Evolutionary conservation across 2,888 invertebrate genomes (phyloP).

Genomic region (Encarsia formosa): DNA sequence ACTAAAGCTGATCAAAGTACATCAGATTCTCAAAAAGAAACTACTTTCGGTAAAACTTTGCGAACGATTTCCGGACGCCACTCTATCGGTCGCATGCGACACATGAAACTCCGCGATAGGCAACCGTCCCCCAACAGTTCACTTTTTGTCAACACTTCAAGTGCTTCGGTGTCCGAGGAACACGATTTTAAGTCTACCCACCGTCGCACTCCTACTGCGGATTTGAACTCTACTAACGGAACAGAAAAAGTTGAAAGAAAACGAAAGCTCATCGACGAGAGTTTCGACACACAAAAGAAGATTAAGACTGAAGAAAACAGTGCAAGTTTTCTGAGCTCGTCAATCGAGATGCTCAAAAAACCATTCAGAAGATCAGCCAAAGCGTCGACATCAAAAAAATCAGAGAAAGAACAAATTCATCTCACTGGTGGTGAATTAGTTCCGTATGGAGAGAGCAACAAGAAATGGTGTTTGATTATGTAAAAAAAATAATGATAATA

Average conservation of each 20-base stretch:
- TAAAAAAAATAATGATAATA: too few species aligned
- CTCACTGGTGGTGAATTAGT: constrained; percentile 29
- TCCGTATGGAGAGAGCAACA: constrained; percentile 28
- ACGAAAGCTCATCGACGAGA: constrained; percentile 35
- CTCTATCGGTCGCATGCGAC: constrained; percentile 41
- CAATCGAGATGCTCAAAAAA: constrained; percentile 37
- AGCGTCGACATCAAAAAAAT: constrained; percentile 40
- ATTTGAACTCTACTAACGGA: constrained; percentile 34
- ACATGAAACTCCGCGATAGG: constrained; percentile 39
- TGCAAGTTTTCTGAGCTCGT: constrained; percentile 34
- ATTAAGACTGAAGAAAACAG: constrained; percentile 36
- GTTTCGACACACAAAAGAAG: constrained; percentile 34
- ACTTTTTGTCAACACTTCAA: constrained; percentile 45
- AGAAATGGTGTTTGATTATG: constrained; percentile 45
- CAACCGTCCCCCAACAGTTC: constrained; percentile 46
- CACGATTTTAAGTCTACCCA: constrained; percentile 36
- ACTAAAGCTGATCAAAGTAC: constrained; percentile 15
- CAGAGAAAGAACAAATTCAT: constrained; percentile 32
- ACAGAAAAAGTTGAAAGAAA: constrained; percentile 36
- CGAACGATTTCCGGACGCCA: constrained; percentile 44
- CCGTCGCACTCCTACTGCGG: constrained; percentile 31
- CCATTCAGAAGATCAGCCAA: constrained; percentile 37
- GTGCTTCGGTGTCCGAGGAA: constrained; percentile 34
- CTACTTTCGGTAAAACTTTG: constrained; percentile 45
- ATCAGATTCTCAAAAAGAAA: constrained; percentile 30